phyloP scores from a whole-genome alignment of 2,888 invertebrate genomes.

The Mamestra brassicae region DNA sequence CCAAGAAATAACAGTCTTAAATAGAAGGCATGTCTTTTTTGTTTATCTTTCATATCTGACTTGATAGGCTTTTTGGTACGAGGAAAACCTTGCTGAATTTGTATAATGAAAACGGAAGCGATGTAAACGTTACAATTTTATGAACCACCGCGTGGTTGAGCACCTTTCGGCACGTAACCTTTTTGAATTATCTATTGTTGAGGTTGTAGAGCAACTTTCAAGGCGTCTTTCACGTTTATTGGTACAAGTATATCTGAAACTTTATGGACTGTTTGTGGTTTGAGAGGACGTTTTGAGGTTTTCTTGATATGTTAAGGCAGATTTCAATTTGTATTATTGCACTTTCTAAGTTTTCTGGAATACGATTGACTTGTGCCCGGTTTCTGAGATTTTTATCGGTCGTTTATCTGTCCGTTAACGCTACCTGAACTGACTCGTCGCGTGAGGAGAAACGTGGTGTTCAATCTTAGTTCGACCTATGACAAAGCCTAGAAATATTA shows the following conservation, averaged over 20 bases:
- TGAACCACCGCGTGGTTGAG: constrained; percentile 14
- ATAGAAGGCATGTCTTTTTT: constrained; percentile 35
- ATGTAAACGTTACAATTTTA: constrained; percentile 41
- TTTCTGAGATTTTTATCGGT: too few species aligned
- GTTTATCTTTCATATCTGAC: constrained; percentile 61
- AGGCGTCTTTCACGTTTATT: constrained; percentile 26
- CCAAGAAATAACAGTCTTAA: constrained; percentile 49
- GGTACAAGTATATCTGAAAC: constrained; percentile 10
- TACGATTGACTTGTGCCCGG: background rate
- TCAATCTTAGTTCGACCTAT: too few species aligned
- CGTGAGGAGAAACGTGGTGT: background rate
- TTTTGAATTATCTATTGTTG: constrained; percentile 49
- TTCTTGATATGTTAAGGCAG: background rate
- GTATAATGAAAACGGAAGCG: constrained; percentile 53
- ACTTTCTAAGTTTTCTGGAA: too few species aligned
- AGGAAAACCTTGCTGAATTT: constrained; percentile 45
- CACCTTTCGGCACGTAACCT: constrained; percentile 52
- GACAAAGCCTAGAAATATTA: too few species aligned
- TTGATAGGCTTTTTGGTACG: constrained; percentile 49
- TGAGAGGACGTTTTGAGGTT: background rate
- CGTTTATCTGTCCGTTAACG: too few species aligned
- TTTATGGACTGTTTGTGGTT: constrained; percentile 6
- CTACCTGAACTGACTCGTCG: background rate
- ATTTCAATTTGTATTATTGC: background rate
- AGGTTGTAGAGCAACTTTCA: constrained; percentile 29